Conservation (phyloP, 1,140 invertebrate species). For the Wiebesia pumilae region DNA sequence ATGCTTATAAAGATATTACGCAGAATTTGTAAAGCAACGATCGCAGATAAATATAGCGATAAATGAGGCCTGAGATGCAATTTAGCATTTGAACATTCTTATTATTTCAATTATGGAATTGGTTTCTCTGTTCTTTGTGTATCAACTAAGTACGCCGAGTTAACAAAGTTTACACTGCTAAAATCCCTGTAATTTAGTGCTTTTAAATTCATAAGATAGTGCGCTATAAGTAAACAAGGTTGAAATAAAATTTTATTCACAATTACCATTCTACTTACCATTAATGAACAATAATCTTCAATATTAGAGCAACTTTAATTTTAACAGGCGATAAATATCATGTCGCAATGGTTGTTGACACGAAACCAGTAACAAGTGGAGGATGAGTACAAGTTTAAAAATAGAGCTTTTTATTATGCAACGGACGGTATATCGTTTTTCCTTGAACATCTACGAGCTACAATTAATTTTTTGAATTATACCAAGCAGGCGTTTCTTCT, state of each 20-base stretch:
- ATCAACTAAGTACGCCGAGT: background rate
- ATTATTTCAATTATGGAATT: conserved; percentile 2
- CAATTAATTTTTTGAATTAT: background rate
- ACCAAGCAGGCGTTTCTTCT: background rate
- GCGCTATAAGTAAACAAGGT: background rate
- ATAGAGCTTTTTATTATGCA: background rate
- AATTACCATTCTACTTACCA: background rate
- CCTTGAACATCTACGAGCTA: background rate
- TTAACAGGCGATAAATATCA: background rate
- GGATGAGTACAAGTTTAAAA: background rate
- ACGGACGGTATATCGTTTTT: background rate
- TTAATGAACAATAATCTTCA: background rate
- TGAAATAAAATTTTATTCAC: background rate
- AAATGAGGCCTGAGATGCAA: background rate
- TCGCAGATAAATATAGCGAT: background rate
- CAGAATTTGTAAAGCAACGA: background rate
- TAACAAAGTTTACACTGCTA: background rate
- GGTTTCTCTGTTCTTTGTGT: background rate
- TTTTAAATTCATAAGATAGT: conserved; percentile 1
- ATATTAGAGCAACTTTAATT: background rate
- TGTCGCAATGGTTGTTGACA: background rate
- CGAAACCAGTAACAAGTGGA: background rate
- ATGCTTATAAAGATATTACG: background rate
- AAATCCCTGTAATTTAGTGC: background rate
- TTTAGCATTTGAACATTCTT: background rate